Evolutionary conservation across 2,888 invertebrate species (phyloP), one percentile per base, ranked within the genome.

Genomic region (Teleiodes luculella): DNA sequence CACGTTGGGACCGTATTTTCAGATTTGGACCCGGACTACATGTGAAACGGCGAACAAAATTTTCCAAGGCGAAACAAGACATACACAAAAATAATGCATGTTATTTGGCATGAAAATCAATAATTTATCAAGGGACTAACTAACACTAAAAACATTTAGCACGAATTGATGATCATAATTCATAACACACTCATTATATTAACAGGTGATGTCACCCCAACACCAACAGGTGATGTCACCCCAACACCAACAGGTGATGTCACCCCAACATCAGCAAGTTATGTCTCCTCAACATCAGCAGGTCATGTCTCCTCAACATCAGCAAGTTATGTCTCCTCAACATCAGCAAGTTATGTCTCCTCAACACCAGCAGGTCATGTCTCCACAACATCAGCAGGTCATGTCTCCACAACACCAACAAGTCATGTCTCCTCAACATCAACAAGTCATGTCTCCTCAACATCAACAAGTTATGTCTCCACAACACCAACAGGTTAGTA

Each of bases 311-410:
- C 49, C 49, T 2, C 46, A 46, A 10, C 31, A 43, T 5, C 54
- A 58, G 30, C 33, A 55, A 43, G 45, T 49, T 31, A 3, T 43
- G 43, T 51, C 57, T 3, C 58, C 55, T 8, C 47, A 24, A 8
- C 49, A 41, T 43, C 50, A 7, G 33, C 54, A 58, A 35, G 54
- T 56, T 35, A 52, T 52, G 28, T 57, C 58, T 4, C 60, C 58
- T 5, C 39, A 39, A 18, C 39, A 37, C 1, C 37, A 39, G 3
- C 33, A 55, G 39, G 43, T 49, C 24, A 8, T 41, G 43, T 51
- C 57, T 7, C 58, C 55, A n/a, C 47, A 18, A 24, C 48, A 48
- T 3, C 48, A 52, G 14, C 48, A 52, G 14, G 37, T 37, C 14
- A 37, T 37, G 37, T 37, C 37, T 16, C 37, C 37, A 6, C 37